Evolutionary conservation across 2,888 invertebrate species (phyloP).

Genomic region (Celastrina argiolus): DNA sequence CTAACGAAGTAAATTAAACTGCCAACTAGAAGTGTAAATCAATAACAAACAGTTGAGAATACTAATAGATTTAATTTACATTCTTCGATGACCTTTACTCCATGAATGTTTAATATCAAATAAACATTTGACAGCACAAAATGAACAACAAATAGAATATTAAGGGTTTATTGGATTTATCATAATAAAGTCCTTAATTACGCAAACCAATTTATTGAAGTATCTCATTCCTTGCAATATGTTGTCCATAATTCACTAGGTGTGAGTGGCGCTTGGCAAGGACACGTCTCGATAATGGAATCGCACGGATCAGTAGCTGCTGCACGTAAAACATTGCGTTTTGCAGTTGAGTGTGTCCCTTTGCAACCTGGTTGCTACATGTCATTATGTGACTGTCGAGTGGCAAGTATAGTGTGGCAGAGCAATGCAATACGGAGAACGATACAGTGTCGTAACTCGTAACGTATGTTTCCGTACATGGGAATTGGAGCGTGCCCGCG

Average conservation of each 20-base stretch:
- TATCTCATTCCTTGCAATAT: background rate
- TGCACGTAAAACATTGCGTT: background rate
- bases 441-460: conserved; percentile 8
- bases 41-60: background rate
- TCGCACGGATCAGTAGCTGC: background rate
- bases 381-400: background rate
- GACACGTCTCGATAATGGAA: background rate
- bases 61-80: background rate
- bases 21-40: background rate
- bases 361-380: background rate
- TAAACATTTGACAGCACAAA: background rate
- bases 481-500: conserved; percentile 14
- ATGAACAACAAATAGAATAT: background rate
- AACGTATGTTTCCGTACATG: conserved; percentile 2
- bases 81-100: background rate
- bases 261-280: too few species aligned
- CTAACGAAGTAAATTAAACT: background rate
- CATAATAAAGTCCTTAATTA: too few species aligned
- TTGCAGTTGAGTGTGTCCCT: background rate
- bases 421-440: background rate
- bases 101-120: background rate
- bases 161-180: background rate
- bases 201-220: background rate
- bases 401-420: background rate
- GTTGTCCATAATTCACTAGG: background rate